Evolutionary conservation across 1,140 invertebrate genomes (phyloP), one percentile per base, ranked within the genome.

Genomic region (Neodiprion pinetum): DNA sequence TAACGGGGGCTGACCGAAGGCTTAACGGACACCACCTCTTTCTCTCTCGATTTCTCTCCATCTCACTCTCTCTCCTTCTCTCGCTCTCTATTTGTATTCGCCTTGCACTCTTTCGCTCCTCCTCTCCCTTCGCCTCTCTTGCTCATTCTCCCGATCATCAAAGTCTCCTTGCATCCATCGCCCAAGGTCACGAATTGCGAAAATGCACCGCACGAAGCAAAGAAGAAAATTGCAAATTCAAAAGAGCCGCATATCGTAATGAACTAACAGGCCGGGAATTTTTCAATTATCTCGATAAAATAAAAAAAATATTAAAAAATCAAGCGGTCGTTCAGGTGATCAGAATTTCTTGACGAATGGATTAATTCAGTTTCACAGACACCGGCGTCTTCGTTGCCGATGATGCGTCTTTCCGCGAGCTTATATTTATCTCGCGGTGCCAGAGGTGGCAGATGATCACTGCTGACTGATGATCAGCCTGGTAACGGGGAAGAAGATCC

Each of bases 21-120:
- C 53, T 61, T 61, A 61, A 61, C 53, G 53, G 71, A 75, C 71
- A 75, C 74, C 48, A 75, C 67, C 71, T 68, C 49, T 53, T 73
- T 65, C 69, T 40, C 68, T 68, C 12, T 72, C 49, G 28, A 48
- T 47, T 72, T 66, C n/a, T n/a, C 53, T 40, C 28, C 28, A 40
- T 40, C 28, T 40, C 28, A 40, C 28, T 40, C 28, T 40, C 28
- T 40, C 28, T 40, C 28, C 28, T 40, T 40, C 28, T 40, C 28
- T 40, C 28, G 1, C 28, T 40, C 28, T 40, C 28, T 70, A 48
- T 70, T 71, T 71, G 11, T 14, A 72, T 50, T 65, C 48, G 10
- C 23, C 71, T 53, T 61, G 48, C 66, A 65, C 23, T 72, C 48
- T 53, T 50, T 21, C 48, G 9, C 4, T 61, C 14, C 7, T 72